These are phyloP conservation scores for Muntiacus reevesi DNA, from an alignment of 2,113 vertebrate genomes.

Conservation along the genomic window DNA sequence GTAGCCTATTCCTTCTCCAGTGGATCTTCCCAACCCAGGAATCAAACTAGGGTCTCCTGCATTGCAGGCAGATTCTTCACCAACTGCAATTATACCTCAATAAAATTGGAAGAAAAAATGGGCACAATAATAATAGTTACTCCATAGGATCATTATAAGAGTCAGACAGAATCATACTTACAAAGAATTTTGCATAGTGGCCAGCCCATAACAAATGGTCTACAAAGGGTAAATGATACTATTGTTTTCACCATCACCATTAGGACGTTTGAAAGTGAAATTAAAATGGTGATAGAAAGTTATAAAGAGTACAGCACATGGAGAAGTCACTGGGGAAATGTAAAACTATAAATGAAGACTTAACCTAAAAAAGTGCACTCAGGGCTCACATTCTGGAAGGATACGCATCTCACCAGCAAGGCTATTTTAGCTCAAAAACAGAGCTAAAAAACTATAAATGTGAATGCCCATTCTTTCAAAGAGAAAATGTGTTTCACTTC, in stretches of 20 bases:
- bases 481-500: background rate
- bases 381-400: background rate
- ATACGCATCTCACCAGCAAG: background rate
- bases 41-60: background rate
- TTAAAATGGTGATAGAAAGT: background rate
- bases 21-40: accelerated
- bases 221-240: background rate
- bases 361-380: background rate
- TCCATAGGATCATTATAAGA: background rate
- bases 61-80: background rate
- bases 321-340: conserved; percentile 11
- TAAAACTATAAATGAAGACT: conserved; percentile 21
- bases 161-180: background rate
- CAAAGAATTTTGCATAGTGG: background rate
- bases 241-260: background rate
- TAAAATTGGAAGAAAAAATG: background rate
- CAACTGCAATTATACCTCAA: background rate
- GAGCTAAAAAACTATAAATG: background rate
- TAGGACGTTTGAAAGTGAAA: background rate
- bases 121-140: background rate
- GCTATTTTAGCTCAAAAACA: background rate
- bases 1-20: background rate
- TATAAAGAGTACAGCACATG: background rate
- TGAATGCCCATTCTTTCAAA: background rate
- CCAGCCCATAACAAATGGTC: background rate